Evolutionary conservation across 2,797 vertebrate genomes (phyloP).

Genomic region (Australoheros facetus): DNA sequence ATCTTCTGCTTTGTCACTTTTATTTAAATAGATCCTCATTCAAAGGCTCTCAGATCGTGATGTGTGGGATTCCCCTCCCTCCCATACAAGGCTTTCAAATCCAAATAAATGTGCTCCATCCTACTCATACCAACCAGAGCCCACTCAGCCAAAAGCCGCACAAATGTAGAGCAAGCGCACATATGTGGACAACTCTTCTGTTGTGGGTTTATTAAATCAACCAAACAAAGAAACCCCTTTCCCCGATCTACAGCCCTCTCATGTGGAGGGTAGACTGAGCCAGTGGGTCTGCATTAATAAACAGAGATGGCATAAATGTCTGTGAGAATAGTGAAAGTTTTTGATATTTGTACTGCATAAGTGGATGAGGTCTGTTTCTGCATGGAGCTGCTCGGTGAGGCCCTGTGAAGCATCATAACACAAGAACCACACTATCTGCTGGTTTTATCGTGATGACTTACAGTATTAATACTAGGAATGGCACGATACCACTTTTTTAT

Average conservation of each 20-base stretch:
- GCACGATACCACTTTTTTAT: too few species aligned
- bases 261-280: not conserved
- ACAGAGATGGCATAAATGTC: not conserved
- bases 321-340: not conserved
- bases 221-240: not conserved
- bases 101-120: conserved; percentile 22
- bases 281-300: not conserved
- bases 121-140: conserved; percentile 28
- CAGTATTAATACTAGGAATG: too few species aligned
- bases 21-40: not conserved
- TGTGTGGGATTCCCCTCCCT: conserved; percentile 51
- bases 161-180: not conserved
- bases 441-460: not conserved
- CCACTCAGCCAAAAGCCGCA: conserved; percentile 30
- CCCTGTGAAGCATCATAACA: conserved; percentile 29
- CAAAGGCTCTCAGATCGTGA: conserved; percentile 36
- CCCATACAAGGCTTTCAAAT: conserved; percentile 15
- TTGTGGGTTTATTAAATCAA: not conserved
- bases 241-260: not conserved
- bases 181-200: not conserved
- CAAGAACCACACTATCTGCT: rapidly evolving
- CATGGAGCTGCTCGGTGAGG: not conserved
- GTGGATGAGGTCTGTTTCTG: not conserved
- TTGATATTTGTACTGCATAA: rapidly evolving
- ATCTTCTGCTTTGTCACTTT: not conserved